A percentile compares a stretch with the other conserved stretches of the same genome.
Evolutionary conservation across 1,140 invertebrate species (phyloP).

Genomic region (Diplogasteroides magnus): DNA sequence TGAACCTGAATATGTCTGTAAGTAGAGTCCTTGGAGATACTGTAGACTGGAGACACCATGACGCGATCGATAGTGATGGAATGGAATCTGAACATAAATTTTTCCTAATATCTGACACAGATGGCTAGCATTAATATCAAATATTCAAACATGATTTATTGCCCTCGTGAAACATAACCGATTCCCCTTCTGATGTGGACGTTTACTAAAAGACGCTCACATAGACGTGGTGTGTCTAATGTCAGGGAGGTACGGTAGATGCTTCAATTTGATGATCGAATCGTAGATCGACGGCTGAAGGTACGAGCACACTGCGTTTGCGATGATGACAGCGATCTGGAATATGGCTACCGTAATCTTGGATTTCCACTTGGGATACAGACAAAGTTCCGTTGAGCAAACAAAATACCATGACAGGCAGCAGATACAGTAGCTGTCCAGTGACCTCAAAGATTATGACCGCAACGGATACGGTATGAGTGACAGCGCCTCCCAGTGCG

Average conservation of each 20-base stretch:
- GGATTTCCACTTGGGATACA: no score
- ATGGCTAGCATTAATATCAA: no score
- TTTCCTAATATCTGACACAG: no score
- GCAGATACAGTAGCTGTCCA: slow-evolving; percentile 89
- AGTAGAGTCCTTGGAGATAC: slow-evolving; percentile 36
- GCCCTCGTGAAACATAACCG: no score
- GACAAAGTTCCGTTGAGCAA: no score
- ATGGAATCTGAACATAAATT: no score
- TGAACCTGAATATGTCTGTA: slow-evolving; percentile 34
- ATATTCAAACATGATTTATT: no score
- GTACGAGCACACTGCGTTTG: slow-evolving; percentile 84
- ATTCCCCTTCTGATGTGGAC: no score
- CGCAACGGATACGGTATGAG: slow-evolving; percentile 92
- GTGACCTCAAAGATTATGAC: slow-evolving; percentile 98
- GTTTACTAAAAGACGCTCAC: slow-evolving; percentile 11
- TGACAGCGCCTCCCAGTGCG: slow-evolving; percentile 63
- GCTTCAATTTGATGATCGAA: slow-evolving; percentile 94
- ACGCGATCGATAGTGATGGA: slow-evolving; percentile 45
- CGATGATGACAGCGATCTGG: slow-evolving; percentile 77
- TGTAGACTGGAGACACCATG: slow-evolving; percentile 43
- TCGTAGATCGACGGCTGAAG: slow-evolving; percentile 95
- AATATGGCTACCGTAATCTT: no score
- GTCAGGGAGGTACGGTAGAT: slow-evolving; percentile 83
- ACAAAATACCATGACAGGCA: slow-evolving; percentile 76
- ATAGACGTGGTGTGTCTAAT: slow-evolving; percentile 40